Evolutionary conservation across 1,140 invertebrate species (phyloP), one percentile per base, ranked within the genome.

Genomic region (Dendroctonus ponderosae): DNA sequence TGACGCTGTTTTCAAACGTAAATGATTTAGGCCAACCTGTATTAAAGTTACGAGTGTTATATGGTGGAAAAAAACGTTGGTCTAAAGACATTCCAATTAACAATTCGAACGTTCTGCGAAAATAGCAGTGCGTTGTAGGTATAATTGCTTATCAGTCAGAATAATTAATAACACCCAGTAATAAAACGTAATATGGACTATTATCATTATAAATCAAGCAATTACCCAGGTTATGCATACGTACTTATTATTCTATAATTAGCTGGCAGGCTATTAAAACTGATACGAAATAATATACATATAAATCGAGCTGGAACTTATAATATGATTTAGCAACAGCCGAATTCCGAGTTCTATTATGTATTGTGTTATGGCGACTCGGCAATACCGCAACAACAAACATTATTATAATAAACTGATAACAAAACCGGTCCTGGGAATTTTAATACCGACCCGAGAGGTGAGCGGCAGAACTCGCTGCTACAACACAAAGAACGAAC

Each of bases 401-500:
- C 46, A 52, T 48, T 38, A 60, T 49, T 38, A 60, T 60, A 65
- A 65, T 57, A 66, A 66, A 66, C 59, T 67, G 59, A 68, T 68
- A 68, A 68, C 37, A 62, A 53, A 68, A 68, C 64, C 64, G 64
- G 64, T 66, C 56, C 40, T 59, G 64, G 53, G 64, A 62, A 67
- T 67, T 62, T 60, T 67, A 62, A 26, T 59, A 43, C 41, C 53
- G 42, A 50, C 39, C 52, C 40, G 12, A 15, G 56, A 58, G 48
- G 59, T 62, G 46, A 49, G 61, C 59, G 61, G 50, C 61, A 56
- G 58, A 62, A 62, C 60, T 62, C 48, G 60, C 49, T 62, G 48
- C 48, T 60, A 48, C 11, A 60, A 68, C 66, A 68, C 66, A 68
- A 68, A 68, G 66, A 67, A 70, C 57, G 41, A 15, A 52, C 53